Evolutionary conservation across 2,888 invertebrate genomes (phyloP), one percentile per base, ranked within the genome.

Genomic region (Pollenia angustigena): DNA sequence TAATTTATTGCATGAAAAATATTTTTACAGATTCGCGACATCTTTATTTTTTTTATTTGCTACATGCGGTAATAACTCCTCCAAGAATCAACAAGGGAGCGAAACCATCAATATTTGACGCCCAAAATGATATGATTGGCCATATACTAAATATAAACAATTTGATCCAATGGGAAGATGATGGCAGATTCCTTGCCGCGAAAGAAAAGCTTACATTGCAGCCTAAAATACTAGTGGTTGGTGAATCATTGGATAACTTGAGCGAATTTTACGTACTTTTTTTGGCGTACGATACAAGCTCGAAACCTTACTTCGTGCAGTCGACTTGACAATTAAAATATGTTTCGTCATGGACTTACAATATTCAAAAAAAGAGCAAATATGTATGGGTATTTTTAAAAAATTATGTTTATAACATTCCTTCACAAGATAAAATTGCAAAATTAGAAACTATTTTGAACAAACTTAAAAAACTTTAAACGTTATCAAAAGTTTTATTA

Each of bases 311-410:
- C 75, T 75, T 32, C 60, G 60, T 9, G 60, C 60, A 62, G 50
- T 60, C 32, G 74, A 74, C 50, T 58, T 50, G 32, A 32, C 62
- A 46, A 60, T 74, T 52, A 76, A 76, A 64, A 76, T 64, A 62
- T 76, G 52, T 76, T 76, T 76, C 18, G 14, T 42, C 18, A 42
- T 76, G 18, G 52, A 76, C 64, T 76, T 76, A 52, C 18, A 76
- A 52, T 76, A 64, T 44, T 66, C 76, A 14, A 46, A 42, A n/a
- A 54, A 76, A 76, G 44, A 76, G 76, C 54, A 76, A 76, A 76
- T 76, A 76, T 76, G 76, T 76, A 42, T 76, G 76, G 64, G 44
- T 66, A 44, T 64, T 76, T 66, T 76, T 76, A 66, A 66, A 76
- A 46, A 54, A 64, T 14, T 76, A 76, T 42, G 52, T 75, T 75